Evolutionary conservation across 2,888 invertebrate genomes (phyloP).

Genomic region (Pollenia griseotomentosa): DNA sequence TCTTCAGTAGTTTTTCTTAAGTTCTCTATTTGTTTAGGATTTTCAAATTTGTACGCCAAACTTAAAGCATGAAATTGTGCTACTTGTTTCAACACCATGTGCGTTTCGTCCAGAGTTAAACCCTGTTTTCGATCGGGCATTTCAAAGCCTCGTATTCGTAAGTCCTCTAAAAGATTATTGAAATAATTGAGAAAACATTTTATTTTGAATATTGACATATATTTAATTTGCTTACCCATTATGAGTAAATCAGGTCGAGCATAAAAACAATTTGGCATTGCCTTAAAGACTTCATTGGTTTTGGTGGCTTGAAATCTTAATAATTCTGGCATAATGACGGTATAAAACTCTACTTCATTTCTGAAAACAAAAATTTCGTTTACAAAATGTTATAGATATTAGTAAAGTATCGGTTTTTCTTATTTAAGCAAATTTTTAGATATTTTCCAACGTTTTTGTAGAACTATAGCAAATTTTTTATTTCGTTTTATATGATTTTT

Average conservation of each 20-base stretch:
- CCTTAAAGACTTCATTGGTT: conserved; percentile 84
- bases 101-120: conserved; percentile 86
- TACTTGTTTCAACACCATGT: conserved; percentile 86
- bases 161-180: conserved; percentile 85
- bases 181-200: neutral
- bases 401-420: neutral
- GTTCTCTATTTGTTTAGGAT: conserved; percentile 86
- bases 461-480: no score
- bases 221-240: conserved; percentile 79
- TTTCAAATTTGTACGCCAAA: conserved; percentile 86
- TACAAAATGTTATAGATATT: neutral
- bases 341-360: conserved; percentile 90
- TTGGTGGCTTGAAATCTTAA: conserved; percentile 85
- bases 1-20: conserved; percentile 83
- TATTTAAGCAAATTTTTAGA: neutral
- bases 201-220: neutral
- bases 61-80: conserved; percentile 88
- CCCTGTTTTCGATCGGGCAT: conserved; percentile 88
- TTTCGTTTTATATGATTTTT: no score
- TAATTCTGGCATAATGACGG: conserved; percentile 88
- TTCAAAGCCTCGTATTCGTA: conserved; percentile 86
- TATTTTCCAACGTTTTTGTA: no score
- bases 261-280: conserved; percentile 87
- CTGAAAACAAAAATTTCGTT: conserved; percentile 75
- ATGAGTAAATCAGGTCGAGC: conserved; percentile 86